A percentile compares a stretch with the other conserved stretches of the same genome.
phyloP scores from a whole-genome alignment of 2,888 invertebrate species.

The Hydrotaea diabolus region DNA sequence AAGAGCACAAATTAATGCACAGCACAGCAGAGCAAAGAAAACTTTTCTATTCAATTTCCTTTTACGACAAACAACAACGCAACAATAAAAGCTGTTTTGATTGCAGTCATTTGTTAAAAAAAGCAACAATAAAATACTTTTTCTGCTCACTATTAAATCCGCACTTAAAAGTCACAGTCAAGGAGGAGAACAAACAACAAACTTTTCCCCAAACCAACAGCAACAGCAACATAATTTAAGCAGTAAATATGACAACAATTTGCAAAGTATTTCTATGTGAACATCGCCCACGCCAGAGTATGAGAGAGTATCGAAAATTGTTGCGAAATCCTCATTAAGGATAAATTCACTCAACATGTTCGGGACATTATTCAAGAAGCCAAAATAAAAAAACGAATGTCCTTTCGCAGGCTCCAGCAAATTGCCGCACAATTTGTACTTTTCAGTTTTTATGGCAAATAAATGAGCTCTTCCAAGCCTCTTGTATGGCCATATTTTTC shows the following conservation, averaged over 20 bases:
- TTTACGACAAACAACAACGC: constrained; percentile 48
- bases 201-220: constrained; percentile 43
- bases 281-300: not conserved
- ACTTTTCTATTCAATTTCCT: constrained; percentile 55
- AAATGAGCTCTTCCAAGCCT: not conserved
- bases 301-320: not conserved
- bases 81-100: constrained; percentile 65
- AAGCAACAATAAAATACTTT: constrained; percentile 62
- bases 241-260: constrained; percentile 62
- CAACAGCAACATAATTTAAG: constrained; percentile 40
- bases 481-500: not conserved
- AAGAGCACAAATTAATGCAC: constrained; percentile 63
- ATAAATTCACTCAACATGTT: constrained; percentile 27
- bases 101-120: constrained; percentile 66
- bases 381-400: constrained; percentile 23
- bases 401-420: not conserved
- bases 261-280: constrained; percentile 15
- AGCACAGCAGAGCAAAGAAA: constrained; percentile 33
- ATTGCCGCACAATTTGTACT: constrained; percentile 16
- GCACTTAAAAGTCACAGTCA: constrained; percentile 58
- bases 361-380: not conserved
- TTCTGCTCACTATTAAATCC: constrained; percentile 60
- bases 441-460: constrained; percentile 29
- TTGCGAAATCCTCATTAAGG: constrained; percentile 15
- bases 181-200: constrained; percentile 43